Base-by-base conservation (phyloP, 1,140 invertebrate genomes). In the Tetragnatha versicolor region DNA sequence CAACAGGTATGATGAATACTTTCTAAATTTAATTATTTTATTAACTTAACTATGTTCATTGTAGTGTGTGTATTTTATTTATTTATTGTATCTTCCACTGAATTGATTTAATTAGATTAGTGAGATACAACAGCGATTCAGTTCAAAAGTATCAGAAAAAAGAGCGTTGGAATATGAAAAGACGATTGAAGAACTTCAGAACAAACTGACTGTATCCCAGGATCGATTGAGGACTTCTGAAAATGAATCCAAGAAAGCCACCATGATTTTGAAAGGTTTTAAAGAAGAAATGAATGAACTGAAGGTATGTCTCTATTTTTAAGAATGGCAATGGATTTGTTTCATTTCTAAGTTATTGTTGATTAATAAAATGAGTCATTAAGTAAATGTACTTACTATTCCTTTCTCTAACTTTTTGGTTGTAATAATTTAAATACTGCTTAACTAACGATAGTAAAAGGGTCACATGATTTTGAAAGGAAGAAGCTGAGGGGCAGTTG, bases 221-320 rank as follows among this genome's bases (percentile, higher is more conserved):
- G 86, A 89, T 14, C 89, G 90, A 82, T 82, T 93, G 22, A 90
- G 90, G 72, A 85, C 88, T 79, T 87, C 87, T 5, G 89, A 91
- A 82, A 84, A 85, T 69, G 88, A 84, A 81, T 89, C 84, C 75
- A 90, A 88, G 82, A 88, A 90, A 84, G 90, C 91, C 1, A 89
- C 90, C 2, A 88, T 89, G 12, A 83, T 91, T 78, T 81, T 93
- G 9, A 83, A 90, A 25, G 88, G 91, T 25, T 85, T 94, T 22
- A 91, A 93, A 83, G 86, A 90, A 27, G 91, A 94, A 85, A 90
- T 94, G 86, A 86, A 89, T 42, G 83, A 89, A 35, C 83, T 94
- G 42, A 92, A 92, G 84, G 91, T 91, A 65, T 31, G 33, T 70
- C n/a, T 68, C 3, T 51, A 9, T 3, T 2, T 31, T 22, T 22